Conservation (phyloP, 2,888 invertebrate genomes). For the Globia sparganii region DNA sequence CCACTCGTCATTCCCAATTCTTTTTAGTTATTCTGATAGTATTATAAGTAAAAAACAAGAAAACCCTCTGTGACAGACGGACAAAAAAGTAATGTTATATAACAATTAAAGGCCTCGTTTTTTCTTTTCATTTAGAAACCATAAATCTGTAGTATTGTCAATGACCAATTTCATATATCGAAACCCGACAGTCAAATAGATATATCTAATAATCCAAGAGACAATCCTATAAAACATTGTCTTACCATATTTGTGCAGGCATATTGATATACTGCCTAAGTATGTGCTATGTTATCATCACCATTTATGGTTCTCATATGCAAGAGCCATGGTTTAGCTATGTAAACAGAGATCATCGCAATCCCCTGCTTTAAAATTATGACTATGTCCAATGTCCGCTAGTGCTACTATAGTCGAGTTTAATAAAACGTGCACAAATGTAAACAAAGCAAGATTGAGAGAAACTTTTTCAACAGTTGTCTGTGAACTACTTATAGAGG, state of each 20-base stretch:
- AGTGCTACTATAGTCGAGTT: background rate
- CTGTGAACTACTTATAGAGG: too few relatives aligned
- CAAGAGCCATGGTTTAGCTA: slow-evolving; percentile 9
- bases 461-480: background rate
- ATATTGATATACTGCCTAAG: background rate
- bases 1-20: background rate
- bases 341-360: slow-evolving; percentile 6
- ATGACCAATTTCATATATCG: background rate
- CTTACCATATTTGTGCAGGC: background rate
- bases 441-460: background rate
- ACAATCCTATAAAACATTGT: background rate
- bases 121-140: too few relatives aligned
- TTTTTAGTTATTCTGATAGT: background rate
- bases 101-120: too few relatives aligned
- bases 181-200: too few relatives aligned
- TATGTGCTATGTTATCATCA: background rate
- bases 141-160: background rate
- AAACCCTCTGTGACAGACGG: too few relatives aligned
- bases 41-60: too few relatives aligned
- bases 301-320: slow-evolving; percentile 13
- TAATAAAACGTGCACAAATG: background rate
- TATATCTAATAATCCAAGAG: background rate
- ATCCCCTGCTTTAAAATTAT: slow-evolving; percentile 9
- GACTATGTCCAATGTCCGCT: slow-evolving; percentile 3
- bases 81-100: too few relatives aligned